Evolutionary conservation across 1,140 invertebrate genomes (phyloP), one percentile per base, ranked within the genome.

Genomic region (Tigriopus japonicus): DNA sequence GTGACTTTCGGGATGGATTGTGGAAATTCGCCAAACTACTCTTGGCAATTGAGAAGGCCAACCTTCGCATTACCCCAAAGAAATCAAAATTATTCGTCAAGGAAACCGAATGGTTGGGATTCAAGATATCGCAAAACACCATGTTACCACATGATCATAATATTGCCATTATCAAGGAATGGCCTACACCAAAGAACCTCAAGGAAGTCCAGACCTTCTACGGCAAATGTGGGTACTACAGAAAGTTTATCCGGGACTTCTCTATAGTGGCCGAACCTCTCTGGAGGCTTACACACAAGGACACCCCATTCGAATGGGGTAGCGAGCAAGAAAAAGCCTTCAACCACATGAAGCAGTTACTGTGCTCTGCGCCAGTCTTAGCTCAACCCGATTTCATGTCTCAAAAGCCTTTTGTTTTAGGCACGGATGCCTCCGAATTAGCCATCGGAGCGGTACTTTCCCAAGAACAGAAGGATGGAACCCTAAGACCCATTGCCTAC

Each of bases 181-280:
- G 52, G 52, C 52, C 52, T 12, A 23, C 21, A 2, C 14, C 24
- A 14, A 21, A 21, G 17, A 21, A 19, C 52, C 19, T 54, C 35
- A 54, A 54, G 52, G 52, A 54, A 28, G 19, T 54, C 6, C 52
- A 54, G 35, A 54, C 52, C 24, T 54, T 54, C 24, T 14, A 23
- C 5, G 52, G 52, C 5, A 54, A 54, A 21, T n/a, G 19, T 28
- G 21, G 13, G 1, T 54, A 15, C 13, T 54, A 54, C 35, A 54
- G 52, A 54, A 54, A 54, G 17, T 54, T 54, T 54, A 23, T 54
- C 5, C n/a, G 13, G 3, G 17, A 54, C 17, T 54, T 23, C 52
- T 23, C 19, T 28, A 54, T 6, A 6, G n/a, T 54, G 1, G 52
- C 52, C 21, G 52, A 54, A 28, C 52, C 52, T 14, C 21, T 54